These are phyloP conservation scores for Thunnus albacares DNA, from an alignment of 2,797 vertebrate genomes.

Conservation along the genomic window DNA sequence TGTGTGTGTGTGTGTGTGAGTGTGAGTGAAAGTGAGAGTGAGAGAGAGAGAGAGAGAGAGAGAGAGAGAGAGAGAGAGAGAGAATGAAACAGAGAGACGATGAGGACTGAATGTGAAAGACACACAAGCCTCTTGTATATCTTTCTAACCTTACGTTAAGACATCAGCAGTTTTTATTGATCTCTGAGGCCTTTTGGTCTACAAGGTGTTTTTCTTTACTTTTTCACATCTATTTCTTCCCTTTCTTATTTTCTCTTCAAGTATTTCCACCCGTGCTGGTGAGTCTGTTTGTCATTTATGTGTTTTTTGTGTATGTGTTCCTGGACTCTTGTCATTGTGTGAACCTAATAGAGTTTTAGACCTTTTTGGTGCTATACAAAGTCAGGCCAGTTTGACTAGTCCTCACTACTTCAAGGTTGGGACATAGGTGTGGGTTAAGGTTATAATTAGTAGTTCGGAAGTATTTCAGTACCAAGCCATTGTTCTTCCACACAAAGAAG, in stretches of 20 bases:
- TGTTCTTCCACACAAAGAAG: slow-evolving; percentile 19
- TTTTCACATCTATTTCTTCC: slow-evolving; percentile 1
- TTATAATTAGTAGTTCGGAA: neutral
- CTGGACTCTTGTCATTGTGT: neutral
- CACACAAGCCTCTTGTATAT: slow-evolving; percentile 39
- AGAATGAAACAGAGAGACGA: slow-evolving; percentile 25
- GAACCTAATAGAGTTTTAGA: slow-evolving; percentile 3
- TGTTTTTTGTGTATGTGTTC: neutral
- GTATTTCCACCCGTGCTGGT: neutral
- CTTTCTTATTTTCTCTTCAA: slow-evolving; percentile 19
- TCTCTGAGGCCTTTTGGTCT: slow-evolving; percentile 27
- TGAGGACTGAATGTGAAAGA: slow-evolving; percentile 39
- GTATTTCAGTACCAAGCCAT: slow-evolving; percentile 12
- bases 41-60: neutral
- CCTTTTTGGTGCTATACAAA: neutral
- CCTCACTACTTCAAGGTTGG: slow-evolving; percentile 6
- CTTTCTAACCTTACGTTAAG: slow-evolving; percentile 47
- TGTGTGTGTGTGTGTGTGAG: slow-evolving; percentile 1
- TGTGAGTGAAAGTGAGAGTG: no score
- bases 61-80: neutral
- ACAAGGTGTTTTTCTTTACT: slow-evolving; percentile 32
- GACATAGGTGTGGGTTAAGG: slow-evolving; percentile 6
- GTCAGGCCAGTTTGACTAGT: slow-evolving; percentile 10
- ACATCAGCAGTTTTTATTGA: slow-evolving; percentile 58
- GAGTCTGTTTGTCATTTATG: neutral